phyloP scores from a whole-genome alignment of 2,888 invertebrate genomes.

The Rhogogaster chlorosoma region DNA sequence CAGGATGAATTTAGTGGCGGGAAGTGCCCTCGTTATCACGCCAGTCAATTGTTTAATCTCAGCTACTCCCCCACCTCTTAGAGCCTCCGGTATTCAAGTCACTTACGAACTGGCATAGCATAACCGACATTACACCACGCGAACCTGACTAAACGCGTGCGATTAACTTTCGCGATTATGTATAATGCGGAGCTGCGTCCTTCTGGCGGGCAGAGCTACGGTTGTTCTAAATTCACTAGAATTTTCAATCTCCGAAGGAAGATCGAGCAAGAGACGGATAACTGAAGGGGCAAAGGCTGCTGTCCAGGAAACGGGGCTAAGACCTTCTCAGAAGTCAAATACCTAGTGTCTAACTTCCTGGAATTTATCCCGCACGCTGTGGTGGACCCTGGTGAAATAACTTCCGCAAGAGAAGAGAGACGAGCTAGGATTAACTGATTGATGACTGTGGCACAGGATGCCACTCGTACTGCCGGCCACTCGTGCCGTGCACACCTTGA shows the following conservation, averaged over 20 bases:
- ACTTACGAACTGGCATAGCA: conserved; percentile 22
- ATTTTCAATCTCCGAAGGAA: not conserved
- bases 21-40: conserved; percentile 76
- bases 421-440: conserved; percentile 21
- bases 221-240: not conserved
- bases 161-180: conserved; percentile 17
- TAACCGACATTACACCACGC: conserved; percentile 49
- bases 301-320: not conserved
- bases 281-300: not conserved
- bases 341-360: not conserved
- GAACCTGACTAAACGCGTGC: not conserved
- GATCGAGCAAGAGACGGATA: not conserved
- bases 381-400: not conserved
- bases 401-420: conserved; percentile 26
- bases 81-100: conserved; percentile 45
- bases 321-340: conserved; percentile 6
- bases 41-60: conserved; percentile 76
- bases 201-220: not conserved
- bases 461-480: not conserved
- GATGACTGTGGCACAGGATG: conserved; percentile 39
- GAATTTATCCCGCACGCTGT: not conserved
- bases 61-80: conserved; percentile 59
- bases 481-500: conserved; percentile 46
- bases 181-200: not conserved
- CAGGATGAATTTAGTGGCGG: conserved; percentile 74